These are phyloP conservation scores for Sebastes fasciatus DNA, from an alignment of 2,113 vertebrate genomes.

Conservation along the genomic window DNA sequence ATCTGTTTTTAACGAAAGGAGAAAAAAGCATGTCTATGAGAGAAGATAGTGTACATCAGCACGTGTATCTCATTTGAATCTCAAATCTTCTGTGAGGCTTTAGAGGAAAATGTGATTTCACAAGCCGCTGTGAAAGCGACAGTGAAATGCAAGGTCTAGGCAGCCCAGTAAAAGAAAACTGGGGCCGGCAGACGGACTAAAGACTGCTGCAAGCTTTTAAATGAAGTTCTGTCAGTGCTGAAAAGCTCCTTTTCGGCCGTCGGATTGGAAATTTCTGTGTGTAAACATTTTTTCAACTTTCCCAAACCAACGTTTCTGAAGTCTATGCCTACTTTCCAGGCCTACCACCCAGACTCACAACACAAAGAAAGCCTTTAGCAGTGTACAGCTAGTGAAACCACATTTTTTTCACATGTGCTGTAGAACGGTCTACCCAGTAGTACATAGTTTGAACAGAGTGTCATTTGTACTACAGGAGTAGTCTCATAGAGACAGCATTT, in stretches of 20 bases:
- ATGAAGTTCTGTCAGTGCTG: background rate
- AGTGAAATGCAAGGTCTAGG: background rate
- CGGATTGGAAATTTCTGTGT: background rate
- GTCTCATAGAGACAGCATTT: background rate
- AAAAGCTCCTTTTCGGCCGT: slow-evolving; percentile 22
- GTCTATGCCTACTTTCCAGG: background rate
- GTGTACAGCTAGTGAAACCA: slow-evolving; percentile 18
- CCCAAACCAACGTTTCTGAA: slow-evolving; percentile 5
- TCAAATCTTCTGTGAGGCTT: background rate
- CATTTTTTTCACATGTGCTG: slow-evolving; percentile 58
- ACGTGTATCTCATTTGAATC: background rate
- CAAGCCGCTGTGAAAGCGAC: background rate
- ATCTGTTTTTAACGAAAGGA: background rate
- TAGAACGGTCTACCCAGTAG: background rate
- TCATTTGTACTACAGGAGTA: background rate
- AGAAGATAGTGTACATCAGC: background rate
- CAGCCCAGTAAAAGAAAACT: slow-evolving; percentile 2
- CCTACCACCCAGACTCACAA: background rate
- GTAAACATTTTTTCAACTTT: slow-evolving; percentile 10
- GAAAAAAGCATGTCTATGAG: rapidly evolving
- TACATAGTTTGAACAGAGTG: background rate
- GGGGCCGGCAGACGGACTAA: background rate
- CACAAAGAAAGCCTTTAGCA: slow-evolving; percentile 43
- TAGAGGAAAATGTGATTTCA: background rate
- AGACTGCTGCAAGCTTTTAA: background rate